Conservation (phyloP, 2,797 vertebrate genomes). For the Harpagifer antarcticus region DNA sequence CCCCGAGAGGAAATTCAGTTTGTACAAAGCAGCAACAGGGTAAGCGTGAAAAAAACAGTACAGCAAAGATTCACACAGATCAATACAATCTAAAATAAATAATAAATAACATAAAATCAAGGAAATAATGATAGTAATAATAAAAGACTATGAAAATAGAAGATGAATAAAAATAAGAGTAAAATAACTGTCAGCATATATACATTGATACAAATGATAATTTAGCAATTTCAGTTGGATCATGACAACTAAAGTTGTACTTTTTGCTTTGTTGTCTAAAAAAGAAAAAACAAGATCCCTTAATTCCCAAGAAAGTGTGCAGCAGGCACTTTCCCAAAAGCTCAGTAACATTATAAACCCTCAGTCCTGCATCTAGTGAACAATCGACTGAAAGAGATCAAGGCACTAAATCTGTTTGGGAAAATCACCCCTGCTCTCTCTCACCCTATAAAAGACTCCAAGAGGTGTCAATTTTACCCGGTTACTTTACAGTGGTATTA, state of each 20-base stretch:
- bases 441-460: conserved; percentile 44
- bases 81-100: no score
- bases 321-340: conserved; percentile 70
- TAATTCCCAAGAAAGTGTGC: conserved; percentile 32
- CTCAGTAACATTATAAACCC: conserved; percentile 67
- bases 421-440: conserved; percentile 73
- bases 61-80: no score
- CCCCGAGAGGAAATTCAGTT: no score
- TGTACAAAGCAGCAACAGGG: no score
- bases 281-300: conserved; percentile 5
- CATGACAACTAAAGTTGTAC: background rate
- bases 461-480: conserved; percentile 42
- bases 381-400: conserved; percentile 65
- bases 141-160: no score
- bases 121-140: no score
- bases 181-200: no score
- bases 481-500: conserved; percentile 25
- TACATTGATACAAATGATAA: no score
- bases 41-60: no score
- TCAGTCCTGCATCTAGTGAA: conserved; percentile 43
- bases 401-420: conserved; percentile 74
- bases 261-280: background rate
- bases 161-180: no score
- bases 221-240: background rate
- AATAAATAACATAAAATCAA: no score